Evolutionary conservation across 1,140 invertebrate genomes (phyloP), one percentile per base, ranked within the genome.

Genomic region (Nasonia longicornis): DNA sequence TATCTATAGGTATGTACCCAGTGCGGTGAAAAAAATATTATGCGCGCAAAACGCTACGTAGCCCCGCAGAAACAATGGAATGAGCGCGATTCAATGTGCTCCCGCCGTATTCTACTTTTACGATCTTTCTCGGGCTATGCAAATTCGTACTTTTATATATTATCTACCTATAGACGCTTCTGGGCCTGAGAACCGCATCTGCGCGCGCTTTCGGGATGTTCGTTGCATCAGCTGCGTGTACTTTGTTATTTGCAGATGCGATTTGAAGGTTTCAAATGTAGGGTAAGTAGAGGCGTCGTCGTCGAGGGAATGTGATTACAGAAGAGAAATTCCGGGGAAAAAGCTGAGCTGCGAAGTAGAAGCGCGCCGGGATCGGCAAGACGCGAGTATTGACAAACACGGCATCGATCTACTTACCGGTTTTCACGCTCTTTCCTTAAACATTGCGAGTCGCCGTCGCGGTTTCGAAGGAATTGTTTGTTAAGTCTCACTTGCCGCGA

Each of bases 121-220:
- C 67, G 77, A 67, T 58, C 77, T 58, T 58, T 78, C 67, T 72
- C 31, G 20, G 69, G 45, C 71, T 79, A 79, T 79, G 77, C 77
- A 79, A 79, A 79, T 79, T 72, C 31, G 20, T 48, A 48, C 45
- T 48, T 48, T 14, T 42, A 42, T 42, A 42, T 7, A 12, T 10
- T 48, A 12, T 48, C 0, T 16, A 14, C 14, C 10, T 48, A 11
- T 14, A 12, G 1, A 16, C 45, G 42, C 22, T 35, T 52, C 71
- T 12, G 64, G 42, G n/a, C 64, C 63, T 77, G 76, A 77, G 64
- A 77, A 77, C 38, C 64, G 22, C 22, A 58, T 1, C 7, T 4
- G 31, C n/a, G 14, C 20, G 74, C 35, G 58, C 2, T n/a, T 63
- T 63, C 7, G 38, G 1, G 7, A 42, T 42, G 38, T 42, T 8